Percentiles rank a stretch among this genome's conserved stretches.
phyloP scores from a whole-genome alignment of 2,113 vertebrate genomes.

The Xiphorhynchus elegans region DNA sequence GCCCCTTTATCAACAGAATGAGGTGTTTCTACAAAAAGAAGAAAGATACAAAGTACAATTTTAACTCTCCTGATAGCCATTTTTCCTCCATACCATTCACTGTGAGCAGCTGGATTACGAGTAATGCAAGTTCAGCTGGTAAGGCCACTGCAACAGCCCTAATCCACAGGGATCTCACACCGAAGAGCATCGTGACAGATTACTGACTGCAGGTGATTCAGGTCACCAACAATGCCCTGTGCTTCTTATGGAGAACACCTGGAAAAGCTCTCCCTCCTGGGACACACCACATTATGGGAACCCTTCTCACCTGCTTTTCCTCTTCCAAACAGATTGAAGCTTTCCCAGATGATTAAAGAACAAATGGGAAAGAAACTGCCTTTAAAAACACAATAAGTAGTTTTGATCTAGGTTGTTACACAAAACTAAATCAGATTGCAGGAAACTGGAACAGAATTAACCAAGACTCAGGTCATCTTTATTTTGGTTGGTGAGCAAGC shows the following conservation, averaged over 20 bases:
- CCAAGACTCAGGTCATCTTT: not conserved
- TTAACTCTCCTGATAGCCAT: not conserved
- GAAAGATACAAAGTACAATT: not conserved
- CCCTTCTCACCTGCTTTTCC: not conserved
- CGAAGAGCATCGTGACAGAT: fast-evolving
- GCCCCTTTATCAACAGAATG: conserved; percentile 97
- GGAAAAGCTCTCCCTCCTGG: not conserved
- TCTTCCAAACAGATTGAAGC: not conserved
- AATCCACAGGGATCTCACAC: not conserved
- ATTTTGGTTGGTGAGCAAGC: not conserved
- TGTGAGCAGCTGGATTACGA: not conserved
- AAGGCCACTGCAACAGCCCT: not conserved
- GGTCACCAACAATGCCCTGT: not conserved
- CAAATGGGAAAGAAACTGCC: not conserved
- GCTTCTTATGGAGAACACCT: not conserved
- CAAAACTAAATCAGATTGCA: not conserved
- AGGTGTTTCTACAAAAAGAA: conserved; percentile 88
- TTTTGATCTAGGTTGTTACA: not conserved
- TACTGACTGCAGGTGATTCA: not conserved
- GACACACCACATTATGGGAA: not conserved
- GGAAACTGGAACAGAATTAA: not conserved
- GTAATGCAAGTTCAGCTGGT: not conserved
- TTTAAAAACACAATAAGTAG: not conserved
- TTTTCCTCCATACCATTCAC: fast-evolving
- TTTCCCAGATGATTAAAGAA: not conserved